Evolutionary conservation across 2,113 vertebrate genomes (phyloP).

Genomic region (Entomyzon cyanotis): DNA sequence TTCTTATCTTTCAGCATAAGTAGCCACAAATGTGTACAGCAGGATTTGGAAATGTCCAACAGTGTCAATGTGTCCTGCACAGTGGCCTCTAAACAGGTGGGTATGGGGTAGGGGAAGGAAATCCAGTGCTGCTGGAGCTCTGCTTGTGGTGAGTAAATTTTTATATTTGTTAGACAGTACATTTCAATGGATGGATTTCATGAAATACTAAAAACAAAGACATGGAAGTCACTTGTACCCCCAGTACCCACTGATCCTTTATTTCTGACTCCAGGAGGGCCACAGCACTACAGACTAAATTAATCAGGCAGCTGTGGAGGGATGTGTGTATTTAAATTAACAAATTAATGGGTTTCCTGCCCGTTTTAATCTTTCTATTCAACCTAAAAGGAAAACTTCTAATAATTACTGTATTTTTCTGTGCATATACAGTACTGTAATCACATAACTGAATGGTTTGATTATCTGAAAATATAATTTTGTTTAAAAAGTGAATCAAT

Average conservation of each 20-base stretch:
- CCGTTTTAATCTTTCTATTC: not conserved
- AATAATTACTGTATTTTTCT: not conserved
- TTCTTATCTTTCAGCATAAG: not conserved
- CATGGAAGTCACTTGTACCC: not conserved
- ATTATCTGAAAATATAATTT: not conserved
- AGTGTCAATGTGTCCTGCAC: not conserved
- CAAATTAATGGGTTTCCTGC: not conserved
- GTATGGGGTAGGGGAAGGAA: not conserved
- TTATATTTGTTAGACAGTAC: not conserved
- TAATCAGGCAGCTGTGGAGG: not conserved
- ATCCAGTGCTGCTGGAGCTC: not conserved
- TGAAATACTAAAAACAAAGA: not conserved
- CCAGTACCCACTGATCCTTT: not conserved
- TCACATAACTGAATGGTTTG: not conserved
- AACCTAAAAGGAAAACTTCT: not conserved
- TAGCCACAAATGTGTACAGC: not conserved
- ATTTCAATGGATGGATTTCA: not conserved
- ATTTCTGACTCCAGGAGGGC: not conserved
- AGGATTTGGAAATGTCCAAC: not conserved
- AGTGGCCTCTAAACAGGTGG: not conserved
- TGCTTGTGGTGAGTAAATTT: not conserved
- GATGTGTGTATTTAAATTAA: not conserved
- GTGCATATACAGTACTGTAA: not conserved
- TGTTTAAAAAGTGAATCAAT: not conserved
- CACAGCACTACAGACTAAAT: not conserved